Evolutionary conservation across 2,797 vertebrate species (phyloP).

Genomic region (Dermochelys coriacea): DNA sequence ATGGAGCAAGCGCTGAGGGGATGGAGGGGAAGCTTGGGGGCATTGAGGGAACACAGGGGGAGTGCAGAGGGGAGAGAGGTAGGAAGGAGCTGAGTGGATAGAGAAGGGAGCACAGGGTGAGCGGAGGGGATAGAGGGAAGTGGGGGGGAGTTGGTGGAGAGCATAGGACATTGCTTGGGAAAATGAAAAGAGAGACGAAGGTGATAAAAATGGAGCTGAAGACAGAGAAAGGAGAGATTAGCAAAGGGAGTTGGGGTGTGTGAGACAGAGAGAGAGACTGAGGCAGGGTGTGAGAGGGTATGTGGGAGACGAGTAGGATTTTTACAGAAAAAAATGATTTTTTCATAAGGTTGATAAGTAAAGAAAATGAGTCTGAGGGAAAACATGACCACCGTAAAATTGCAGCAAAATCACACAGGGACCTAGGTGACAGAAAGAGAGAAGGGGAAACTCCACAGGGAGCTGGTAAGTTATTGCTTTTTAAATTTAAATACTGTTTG

Average conservation of each 20-base stretch:
- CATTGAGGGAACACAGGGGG: not conserved
- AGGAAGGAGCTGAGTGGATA: not conserved
- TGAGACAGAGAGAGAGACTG: not conserved
- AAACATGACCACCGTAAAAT: not conserved
- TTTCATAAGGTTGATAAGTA: not conserved
- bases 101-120: not conserved
- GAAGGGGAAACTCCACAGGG: not conserved
- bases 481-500: not conserved
- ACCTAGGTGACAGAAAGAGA: not conserved
- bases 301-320: not conserved
- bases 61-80: not conserved
- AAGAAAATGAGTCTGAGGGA: not conserved
- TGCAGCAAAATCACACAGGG: not conserved
- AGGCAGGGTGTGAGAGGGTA: not conserved
- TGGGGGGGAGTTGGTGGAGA: not conserved
- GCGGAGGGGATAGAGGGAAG: not conserved
- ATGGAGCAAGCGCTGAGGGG: fast-evolving
- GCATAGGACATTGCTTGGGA: not conserved
- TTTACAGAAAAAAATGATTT: not conserved
- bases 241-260: not conserved
- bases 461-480: not conserved
- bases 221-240: not conserved
- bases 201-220: fast-evolving
- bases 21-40: not conserved
- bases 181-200: not conserved